Evolutionary conservation across 2,113 vertebrate genomes (phyloP), one percentile per base, ranked within the genome.

Genomic region (Tetraodon nigroviridis): DNA sequence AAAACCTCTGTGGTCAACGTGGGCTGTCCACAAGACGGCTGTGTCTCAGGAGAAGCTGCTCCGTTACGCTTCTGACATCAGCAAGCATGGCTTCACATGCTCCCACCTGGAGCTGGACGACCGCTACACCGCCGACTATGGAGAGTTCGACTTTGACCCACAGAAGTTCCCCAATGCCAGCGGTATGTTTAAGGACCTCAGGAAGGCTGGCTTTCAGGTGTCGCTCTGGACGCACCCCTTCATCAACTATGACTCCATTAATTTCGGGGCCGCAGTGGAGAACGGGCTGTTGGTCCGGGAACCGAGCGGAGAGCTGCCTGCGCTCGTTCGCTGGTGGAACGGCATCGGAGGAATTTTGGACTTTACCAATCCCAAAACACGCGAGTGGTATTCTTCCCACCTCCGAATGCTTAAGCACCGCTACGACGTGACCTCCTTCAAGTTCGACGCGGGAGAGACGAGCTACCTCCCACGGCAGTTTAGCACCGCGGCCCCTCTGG

Each of bases 81-180:
- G 79, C 52, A 86, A 86, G 12, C 84, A 95, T 18, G 81, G 78
- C 59, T 96, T 97, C 71, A 92, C 88, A 15, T 93, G 90, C 74
- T 94, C 94, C 79, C 94, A 95, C 40, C 84, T 96, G 66, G 94
- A 95, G 78, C 90, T 97, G 10, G 94, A 95, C 2, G 94, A 97
- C 79, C 86, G 82, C 77, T 96, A 95, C 84, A 93, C 90, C 0
- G 87, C 86, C 0, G 85, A 90, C 40, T 96, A 97, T 0, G 94
- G 95, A 0, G 93, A 95, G 70, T 95, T 95, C 52, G 91, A 93
- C 61, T 96, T 97, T 22, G 93, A 96, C 32, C 85, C 90, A 0
- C 67, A 82, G 56, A 96, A 95, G 81, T 96, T 97, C 59, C 93
- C 93, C 13, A 93, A 93, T 2, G 91, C 87, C n/a, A 91, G 83